Conservation (phyloP, 2,113 vertebrate species). For the Lagenorhynchus albirostris region DNA sequence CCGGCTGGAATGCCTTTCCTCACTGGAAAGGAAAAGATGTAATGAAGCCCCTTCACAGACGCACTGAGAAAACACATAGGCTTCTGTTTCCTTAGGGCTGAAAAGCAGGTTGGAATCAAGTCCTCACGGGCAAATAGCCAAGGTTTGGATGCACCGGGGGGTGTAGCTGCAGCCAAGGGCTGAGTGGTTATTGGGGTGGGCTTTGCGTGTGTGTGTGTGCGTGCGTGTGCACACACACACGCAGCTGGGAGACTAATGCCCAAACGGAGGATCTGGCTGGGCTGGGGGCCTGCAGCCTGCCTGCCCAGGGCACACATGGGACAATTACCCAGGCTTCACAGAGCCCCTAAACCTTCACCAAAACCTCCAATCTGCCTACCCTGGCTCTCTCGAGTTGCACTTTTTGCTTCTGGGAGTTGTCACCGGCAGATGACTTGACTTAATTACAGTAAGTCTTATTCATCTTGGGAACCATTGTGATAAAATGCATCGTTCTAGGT, state of each 20-base stretch:
- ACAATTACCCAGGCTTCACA: neutral
- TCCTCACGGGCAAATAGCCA: neutral
- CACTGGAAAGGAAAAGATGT: neutral
- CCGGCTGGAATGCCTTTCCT: neutral
- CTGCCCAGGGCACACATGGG: neutral
- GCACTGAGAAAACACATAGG: neutral
- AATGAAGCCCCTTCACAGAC: neutral
- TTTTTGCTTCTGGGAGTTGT: neutral
- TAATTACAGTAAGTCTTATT: neutral
- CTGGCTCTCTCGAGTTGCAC: neutral
- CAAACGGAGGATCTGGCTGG: neutral
- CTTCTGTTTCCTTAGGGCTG: neutral
- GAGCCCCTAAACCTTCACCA: neutral
- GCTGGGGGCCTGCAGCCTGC: neutral
- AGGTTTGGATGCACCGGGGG: neutral
- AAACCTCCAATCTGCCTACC: neutral
- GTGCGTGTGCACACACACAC: accelerated
- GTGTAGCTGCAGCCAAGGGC: neutral
- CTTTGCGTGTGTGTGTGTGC: neutral
- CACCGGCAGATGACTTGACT: neutral
- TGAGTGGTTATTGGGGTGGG: neutral
- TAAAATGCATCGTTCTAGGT: neutral
- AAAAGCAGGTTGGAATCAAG: neutral
- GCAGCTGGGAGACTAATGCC: neutral
- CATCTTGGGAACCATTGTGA: neutral